Conservation (phyloP, 2,113 vertebrate genomes). For the Cyanoramphus novaezelandiae region DNA sequence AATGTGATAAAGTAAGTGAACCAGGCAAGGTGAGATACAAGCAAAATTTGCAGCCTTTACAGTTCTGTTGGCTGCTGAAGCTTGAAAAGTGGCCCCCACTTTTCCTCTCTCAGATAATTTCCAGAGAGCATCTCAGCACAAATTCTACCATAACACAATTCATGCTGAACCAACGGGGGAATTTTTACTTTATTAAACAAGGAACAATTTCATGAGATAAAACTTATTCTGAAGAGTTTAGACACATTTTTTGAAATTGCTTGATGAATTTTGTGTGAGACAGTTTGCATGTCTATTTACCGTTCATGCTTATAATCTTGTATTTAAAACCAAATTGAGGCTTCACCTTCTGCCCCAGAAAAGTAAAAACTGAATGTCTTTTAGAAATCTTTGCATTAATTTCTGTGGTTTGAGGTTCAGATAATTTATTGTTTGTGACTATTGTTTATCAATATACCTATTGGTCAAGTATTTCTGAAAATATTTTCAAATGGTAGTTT, state of each 20-base stretch:
- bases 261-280: neutral
- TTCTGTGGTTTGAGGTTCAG: neutral
- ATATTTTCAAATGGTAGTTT: neutral
- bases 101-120: neutral
- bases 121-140: neutral
- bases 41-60: neutral
- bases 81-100: neutral
- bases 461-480: neutral
- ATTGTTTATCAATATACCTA: neutral
- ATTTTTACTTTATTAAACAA: neutral
- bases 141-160: neutral
- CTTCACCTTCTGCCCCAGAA: neutral
- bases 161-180: neutral
- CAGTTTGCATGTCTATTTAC: neutral
- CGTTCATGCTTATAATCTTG: neutral
- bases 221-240: neutral
- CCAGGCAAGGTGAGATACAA: neutral
- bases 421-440: neutral
- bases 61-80: neutral
- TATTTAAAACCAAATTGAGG: neutral
- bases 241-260: neutral
- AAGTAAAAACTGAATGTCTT: neutral
- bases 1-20: neutral
- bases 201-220: neutral
- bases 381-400: neutral